Conservation (phyloP, 1,140 invertebrate species). For the Bombus terrestris region DNA sequence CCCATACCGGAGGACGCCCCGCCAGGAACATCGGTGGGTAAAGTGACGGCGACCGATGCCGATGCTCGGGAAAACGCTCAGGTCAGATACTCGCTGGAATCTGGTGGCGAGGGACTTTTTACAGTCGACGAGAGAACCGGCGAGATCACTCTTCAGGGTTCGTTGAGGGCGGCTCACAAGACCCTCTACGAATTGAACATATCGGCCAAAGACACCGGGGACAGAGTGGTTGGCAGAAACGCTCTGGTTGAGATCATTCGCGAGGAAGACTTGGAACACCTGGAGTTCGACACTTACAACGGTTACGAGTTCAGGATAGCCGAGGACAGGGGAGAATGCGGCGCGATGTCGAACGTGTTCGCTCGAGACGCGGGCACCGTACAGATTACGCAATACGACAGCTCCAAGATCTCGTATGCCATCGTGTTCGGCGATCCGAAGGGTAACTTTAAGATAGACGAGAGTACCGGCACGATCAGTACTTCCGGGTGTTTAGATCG, state of each 20-base stretch:
- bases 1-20: slow-evolving; percentile 86
- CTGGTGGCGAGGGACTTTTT: slow-evolving; percentile 90
- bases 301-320: slow-evolving; percentile 91
- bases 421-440: slow-evolving; percentile 93
- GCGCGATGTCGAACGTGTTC: slow-evolving; percentile 82
- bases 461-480: slow-evolving; percentile 89
- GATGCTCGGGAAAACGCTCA: slow-evolving; percentile 93
- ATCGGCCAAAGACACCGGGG: slow-evolving; percentile 91
- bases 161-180: slow-evolving; percentile 85
- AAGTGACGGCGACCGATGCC: slow-evolving; percentile 89
- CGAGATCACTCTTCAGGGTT: slow-evolving; percentile 86
- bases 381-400: slow-evolving; percentile 82
- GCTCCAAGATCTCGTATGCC: slow-evolving; percentile 86
- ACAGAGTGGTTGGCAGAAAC: slow-evolving; percentile 87
- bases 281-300: slow-evolving; percentile 88
- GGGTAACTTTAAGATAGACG: slow-evolving; percentile 91
- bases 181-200: slow-evolving; percentile 88
- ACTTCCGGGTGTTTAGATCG: slow-evolving; percentile 92
- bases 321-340: slow-evolving; percentile 90
- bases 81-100: slow-evolving; percentile 89
- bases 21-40: slow-evolving; percentile 86
- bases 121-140: slow-evolving; percentile 90
- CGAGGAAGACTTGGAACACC: slow-evolving; percentile 86
- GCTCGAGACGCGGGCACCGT: slow-evolving; percentile 90
- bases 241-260: slow-evolving; percentile 92